A percentile compares a stretch with the other conserved stretches of the same genome.
These are phyloP conservation scores for Apomyelois bistriatella DNA, from an alignment of 2,888 invertebrate species.

Conservation along the genomic window DNA sequence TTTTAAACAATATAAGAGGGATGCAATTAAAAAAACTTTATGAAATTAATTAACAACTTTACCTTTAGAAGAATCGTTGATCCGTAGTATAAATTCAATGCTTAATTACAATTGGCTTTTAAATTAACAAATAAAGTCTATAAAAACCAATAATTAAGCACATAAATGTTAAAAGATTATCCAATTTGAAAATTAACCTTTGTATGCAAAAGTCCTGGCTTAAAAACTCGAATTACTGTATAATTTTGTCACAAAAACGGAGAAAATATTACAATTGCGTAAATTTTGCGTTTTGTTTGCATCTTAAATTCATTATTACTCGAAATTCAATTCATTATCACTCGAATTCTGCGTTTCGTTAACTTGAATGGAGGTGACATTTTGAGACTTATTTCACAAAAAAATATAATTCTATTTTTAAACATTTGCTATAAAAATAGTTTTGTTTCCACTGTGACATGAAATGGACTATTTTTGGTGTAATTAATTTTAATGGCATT, in stretches of 20 bases:
- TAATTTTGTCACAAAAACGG: neutral
- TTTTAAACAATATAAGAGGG: too few species aligned
- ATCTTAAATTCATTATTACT: neutral
- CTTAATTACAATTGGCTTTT: too few species aligned
- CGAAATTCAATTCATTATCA: conserved; percentile 7
- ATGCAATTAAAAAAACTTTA: too few species aligned
- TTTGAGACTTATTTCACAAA: neutral
- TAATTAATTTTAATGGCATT: neutral
- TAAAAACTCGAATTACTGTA: neutral
- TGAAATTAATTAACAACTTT: too few species aligned
- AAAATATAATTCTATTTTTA: neutral
- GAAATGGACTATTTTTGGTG: neutral
- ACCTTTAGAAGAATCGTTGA: too few species aligned
- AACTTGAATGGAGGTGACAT: neutral
- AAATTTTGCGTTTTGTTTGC: neutral
- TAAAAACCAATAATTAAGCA: too few species aligned
- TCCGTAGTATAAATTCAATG: too few species aligned
- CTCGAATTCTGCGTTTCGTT: neutral
- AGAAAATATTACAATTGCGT: neutral
- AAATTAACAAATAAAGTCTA: too few species aligned
- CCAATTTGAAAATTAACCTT: too few species aligned
- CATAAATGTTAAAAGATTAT: too few species aligned
- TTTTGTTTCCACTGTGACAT: neutral
- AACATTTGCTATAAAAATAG: neutral
- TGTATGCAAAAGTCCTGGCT: too few species aligned